Evolutionary conservation across 2,113 vertebrate species (phyloP), one percentile per base, ranked within the genome.

Genomic region (Phalacrocorax pelagicus): DNA sequence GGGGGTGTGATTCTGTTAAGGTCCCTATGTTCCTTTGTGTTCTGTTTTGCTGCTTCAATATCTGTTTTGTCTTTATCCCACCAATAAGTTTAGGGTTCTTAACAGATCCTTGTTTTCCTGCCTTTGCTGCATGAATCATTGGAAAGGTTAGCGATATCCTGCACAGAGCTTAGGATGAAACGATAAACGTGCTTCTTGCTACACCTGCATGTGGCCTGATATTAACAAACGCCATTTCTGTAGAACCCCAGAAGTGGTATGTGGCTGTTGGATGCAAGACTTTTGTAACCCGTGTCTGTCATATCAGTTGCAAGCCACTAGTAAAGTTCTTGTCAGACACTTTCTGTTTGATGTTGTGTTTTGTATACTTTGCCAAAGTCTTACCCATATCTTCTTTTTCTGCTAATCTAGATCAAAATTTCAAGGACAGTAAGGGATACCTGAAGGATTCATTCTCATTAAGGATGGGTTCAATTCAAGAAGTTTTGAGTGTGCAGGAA

Each of bases 111-210:
- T 32, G 4, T 8, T 55, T 42, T 55, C 47, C 49, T 89, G n/a
- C 69, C 38, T 71, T 54, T 58, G 47, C 63, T 78, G 46, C 34
- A 8, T 26, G 40, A 83, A 16, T 58, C 32, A 4, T 6, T 77
- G 51, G n/a, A 63, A 5, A 4, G 7, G 30, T 29, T 78, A 17
- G 20, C 75, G 85, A 32, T 30, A 38, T 18, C 22, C 42, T 2
- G 1, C 27, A 52, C 38, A 51, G 58, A 6, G 32, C 51, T 1
- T 1, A 42, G 71, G 36, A 23, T 36, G 62, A 77, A 80, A 40
- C 0, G 0, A 47, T 29, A 36, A 55, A 38, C 2, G 3, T 36
- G 9, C 17, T 40, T 63, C 61, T 84, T 7, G 0, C 42, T 30
- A 4, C n/a, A 22, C 6, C 72, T 51, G 55, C 7, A 19, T 0